Base-by-base conservation (phyloP, 2,113 vertebrate genomes). In the Accipiter cooperii region DNA sequence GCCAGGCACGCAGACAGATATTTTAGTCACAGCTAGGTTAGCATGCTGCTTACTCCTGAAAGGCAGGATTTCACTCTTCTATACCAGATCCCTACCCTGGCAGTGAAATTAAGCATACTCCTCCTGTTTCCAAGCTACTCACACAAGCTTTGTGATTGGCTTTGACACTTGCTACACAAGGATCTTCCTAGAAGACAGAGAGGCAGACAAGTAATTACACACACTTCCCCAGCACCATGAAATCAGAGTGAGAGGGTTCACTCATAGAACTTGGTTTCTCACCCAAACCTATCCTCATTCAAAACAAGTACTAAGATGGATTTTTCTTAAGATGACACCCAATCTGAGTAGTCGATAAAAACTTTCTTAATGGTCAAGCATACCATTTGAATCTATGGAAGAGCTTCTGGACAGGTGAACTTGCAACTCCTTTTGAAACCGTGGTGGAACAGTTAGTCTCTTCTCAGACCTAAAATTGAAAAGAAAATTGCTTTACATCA, bases 371-470 rank as follows among this genome's bases (percentile, higher is more conserved):
- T 46, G 29, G 54, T 36, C 76, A 91, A 94, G 97, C 93, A 55
- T 98, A 98, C 98, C 98, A 79, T 89, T 98, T 71, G 94, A 95
- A 87, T 98, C 98, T 84, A 81, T 61, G 36, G 96, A 63, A 87
- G 87, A 96, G 38, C 94, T 93, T 93, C 95, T 97, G 76, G 97
- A 96, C 17, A 97, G 89, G 54, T 97, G 97, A 88, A 97, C 97
- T 68, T 97, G 97, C 49, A 96, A 89, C 33, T 98, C 97, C 83
- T 96, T 98, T 71, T 98, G 98, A 90, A 97, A 97, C 38, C 97
- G 94, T 61, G 97, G 96, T 36, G 97, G 96, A 71, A 98, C 90
- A 79, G 97, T 94, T 68, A 94, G 74, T 91, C 97, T 98, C 88
- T 97, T 97, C 57, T 96, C 98, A 96, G 98, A 84, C 78, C 98